A percentile compares a stretch with the other conserved stretches of the same genome.
These are phyloP conservation scores for Lycocerus yunnanus DNA, from an alignment of 2,888 invertebrate species.

Conservation along the genomic window DNA sequence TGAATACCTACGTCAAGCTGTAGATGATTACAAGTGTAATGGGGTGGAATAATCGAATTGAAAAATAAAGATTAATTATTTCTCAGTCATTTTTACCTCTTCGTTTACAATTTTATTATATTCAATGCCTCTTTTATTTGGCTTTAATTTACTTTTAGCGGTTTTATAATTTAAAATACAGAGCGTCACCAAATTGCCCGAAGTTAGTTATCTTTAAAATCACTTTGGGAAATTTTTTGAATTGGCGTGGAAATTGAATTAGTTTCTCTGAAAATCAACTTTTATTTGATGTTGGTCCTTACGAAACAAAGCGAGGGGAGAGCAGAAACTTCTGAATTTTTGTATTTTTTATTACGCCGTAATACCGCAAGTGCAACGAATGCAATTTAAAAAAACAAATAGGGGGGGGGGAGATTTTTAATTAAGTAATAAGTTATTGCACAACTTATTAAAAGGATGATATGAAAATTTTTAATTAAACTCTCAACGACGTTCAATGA, in stretches of 20 bases:
- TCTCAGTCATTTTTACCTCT: neutral
- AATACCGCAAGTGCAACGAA: neutral
- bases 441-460: too few species aligned
- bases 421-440: too few species aligned
- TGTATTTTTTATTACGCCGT: too few species aligned
- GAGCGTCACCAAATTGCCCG: neutral
- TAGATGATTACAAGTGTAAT: conserved; percentile 6
- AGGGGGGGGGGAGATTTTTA: too few species aligned
- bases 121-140: neutral
- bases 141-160: neutral
- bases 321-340: neutral
- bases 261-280: neutral
- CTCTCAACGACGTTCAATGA: too few species aligned
- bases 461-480: too few species aligned
- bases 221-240: neutral
- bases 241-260: neutral
- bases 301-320: neutral
- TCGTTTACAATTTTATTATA: neutral
- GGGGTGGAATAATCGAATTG: conserved; percentile 1
- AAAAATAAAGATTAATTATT: conserved; percentile 4
- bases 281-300: neutral
- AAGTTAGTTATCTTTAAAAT: neutral
- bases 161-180: neutral
- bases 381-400: too few species aligned
- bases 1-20: conserved; percentile 2